Conservation (phyloP, 2,113 vertebrate species). For the Saguinus imperator region DNA sequence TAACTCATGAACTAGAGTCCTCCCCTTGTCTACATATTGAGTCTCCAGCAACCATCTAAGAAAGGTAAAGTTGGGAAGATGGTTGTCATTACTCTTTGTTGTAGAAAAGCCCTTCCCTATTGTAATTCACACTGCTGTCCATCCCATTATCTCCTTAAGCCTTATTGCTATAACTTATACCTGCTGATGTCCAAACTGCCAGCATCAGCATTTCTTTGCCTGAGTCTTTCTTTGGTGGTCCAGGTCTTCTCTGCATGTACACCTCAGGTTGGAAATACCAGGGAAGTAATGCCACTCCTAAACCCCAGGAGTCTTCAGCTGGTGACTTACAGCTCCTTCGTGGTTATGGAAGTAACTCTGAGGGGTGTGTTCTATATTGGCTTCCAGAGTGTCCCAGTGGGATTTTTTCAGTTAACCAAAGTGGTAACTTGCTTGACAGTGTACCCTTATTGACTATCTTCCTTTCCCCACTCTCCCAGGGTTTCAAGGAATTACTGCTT, state of each 20-base stretch:
- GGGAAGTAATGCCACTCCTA: neutral
- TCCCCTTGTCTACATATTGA: neutral
- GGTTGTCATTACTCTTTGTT: neutral
- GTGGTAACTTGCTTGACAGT: neutral
- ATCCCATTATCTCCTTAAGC: neutral
- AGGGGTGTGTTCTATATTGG: neutral
- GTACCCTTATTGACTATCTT: neutral
- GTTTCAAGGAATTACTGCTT: neutral
- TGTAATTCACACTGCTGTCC: neutral
- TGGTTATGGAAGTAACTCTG: neutral
- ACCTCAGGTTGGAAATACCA: neutral
- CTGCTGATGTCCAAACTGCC: neutral
- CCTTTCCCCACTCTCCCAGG: neutral
- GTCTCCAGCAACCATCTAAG: neutral
- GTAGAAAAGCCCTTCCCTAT: neutral
- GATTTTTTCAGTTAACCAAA: neutral
- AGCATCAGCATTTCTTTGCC: neutral
- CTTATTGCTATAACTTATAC: neutral
- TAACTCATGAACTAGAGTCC: neutral
- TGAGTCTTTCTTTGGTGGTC: neutral
- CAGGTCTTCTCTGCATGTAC: neutral
- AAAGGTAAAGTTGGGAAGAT: neutral
- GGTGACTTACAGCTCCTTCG: neutral
- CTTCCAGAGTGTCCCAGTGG: neutral
- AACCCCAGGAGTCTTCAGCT: neutral